Base-by-base conservation (phyloP, 2,888 invertebrate genomes). In the Philaethria dido region DNA sequence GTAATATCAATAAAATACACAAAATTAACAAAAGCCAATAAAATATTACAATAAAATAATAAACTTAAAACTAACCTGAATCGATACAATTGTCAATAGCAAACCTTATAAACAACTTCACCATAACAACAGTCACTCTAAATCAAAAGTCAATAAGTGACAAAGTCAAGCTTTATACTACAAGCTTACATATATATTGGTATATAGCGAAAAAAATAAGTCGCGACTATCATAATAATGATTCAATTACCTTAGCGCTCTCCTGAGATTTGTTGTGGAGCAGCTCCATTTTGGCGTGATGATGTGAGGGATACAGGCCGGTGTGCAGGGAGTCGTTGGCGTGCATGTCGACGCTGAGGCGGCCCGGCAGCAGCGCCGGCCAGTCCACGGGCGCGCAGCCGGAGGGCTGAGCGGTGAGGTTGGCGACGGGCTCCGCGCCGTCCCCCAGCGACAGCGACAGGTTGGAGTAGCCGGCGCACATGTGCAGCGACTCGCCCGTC, bases 261-360 rank as follows among this genome's bases (percentile, higher is more conserved):
- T 97, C 96, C 64, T 94, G 93, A 55, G 95, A 95, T 73, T 94
- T 94, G 77, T 95, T 95, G 78, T 97, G 97, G 66, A 95, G 95
- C 69, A 97, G 87, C 81, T 97, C 97, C 96, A 97, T 97, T 90
- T 96, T 96, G 39, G 96, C 96, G 69, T 95, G 95, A 76, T 95
- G 94, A 75, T 95, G 94, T 3, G 94, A 94, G 22, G 94, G 95
- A 78, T 94, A 94, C 3, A 94, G 85, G 0, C 93, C 93, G 0
- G 88, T 87, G 65, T 93, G 92, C 74, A 94, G 75, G 72, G 92
- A 94, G 70, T 95, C 93, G 65, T 94, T 94, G 0, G 96, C 95
- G 74, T 94, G 94, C 82, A 96, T 95, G 72, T 96, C 95, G 5
- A 96, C 93, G 0, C 94, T 85, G 14, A 95, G 93, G 5, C 95